These are phyloP conservation scores for Buphagus erythrorhynchus DNA, from an alignment of 2,797 vertebrate species.

Conservation along the genomic window DNA sequence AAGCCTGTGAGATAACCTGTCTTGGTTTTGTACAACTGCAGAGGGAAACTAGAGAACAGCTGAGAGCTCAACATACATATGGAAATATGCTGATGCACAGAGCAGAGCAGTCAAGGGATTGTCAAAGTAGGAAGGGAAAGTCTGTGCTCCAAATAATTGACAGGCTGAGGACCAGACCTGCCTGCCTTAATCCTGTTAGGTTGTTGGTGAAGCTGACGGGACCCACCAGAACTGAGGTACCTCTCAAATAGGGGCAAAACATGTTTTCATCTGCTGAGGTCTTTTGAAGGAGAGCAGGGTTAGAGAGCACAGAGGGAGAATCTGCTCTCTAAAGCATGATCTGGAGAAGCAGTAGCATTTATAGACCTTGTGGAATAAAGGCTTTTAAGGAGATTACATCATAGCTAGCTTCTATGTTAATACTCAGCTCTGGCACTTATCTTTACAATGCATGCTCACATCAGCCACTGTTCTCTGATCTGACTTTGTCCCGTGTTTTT, in stretches of 20 bases:
- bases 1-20: not conserved
- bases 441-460: conserved; percentile 22
- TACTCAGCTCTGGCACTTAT: conserved; percentile 24
- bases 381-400: conserved; percentile 65
- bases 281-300: not conserved
- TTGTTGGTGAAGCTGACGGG: not conserved
- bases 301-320: not conserved
- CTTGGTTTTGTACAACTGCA: not conserved
- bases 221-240: not conserved
- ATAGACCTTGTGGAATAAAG: conserved; percentile 24
- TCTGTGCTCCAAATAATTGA: not conserved
- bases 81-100: not conserved
- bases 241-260: not conserved
- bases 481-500: conserved; percentile 7
- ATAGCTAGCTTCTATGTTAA: conserved; percentile 23
- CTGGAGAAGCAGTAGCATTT: conserved; percentile 10
- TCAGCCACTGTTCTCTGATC: conserved; percentile 42
- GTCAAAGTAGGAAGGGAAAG: not conserved
- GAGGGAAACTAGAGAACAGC: not conserved
- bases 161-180: not conserved
- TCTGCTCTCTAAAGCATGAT: not conserved
- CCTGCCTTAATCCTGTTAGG: not conserved
- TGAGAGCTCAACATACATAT: not conserved
- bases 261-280: not conserved
- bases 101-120: not conserved